Conservation (phyloP, 1,140 invertebrate genomes). For the Papilio xuthus region DNA sequence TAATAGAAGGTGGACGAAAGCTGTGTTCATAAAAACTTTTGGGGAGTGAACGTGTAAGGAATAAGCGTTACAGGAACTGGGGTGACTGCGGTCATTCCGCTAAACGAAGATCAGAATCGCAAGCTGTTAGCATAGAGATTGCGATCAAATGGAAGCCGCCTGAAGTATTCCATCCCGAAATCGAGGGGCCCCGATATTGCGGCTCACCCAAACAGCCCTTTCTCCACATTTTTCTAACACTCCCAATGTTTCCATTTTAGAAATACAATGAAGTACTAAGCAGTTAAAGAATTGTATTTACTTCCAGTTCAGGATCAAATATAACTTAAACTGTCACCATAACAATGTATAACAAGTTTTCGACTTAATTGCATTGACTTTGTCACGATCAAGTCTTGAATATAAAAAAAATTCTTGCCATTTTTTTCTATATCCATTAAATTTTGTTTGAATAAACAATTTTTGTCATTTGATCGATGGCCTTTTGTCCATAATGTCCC, state of each 20-base stretch:
- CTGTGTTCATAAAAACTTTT: slow-evolving; percentile 76
- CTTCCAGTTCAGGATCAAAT: neutral
- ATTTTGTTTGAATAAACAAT: slow-evolving; percentile 76
- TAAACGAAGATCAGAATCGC: slow-evolving; percentile 82
- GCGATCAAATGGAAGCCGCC: slow-evolving; percentile 78
- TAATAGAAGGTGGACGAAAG: slow-evolving; percentile 65
- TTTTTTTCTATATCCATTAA: slow-evolving; percentile 62
- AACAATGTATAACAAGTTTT: too few species aligned
- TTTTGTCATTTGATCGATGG: slow-evolving; percentile 80
- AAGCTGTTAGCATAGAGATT: slow-evolving; percentile 81
- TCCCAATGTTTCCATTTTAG: slow-evolving; percentile 25
- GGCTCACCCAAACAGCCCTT: slow-evolving; percentile 68
- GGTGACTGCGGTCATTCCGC: slow-evolving; percentile 80
- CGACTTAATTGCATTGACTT: too few species aligned
- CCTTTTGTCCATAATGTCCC: slow-evolving; percentile 74
- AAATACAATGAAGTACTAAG: neutral
- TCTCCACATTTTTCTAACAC: slow-evolving; percentile 67
- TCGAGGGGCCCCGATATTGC: slow-evolving; percentile 75
- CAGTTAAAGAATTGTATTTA: neutral
- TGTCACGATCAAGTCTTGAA: neutral
- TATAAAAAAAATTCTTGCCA: slow-evolving; percentile 46
- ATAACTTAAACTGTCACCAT: too few species aligned
- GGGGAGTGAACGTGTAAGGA: slow-evolving; percentile 78
- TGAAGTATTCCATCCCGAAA: slow-evolving; percentile 76
- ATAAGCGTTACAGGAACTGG: slow-evolving; percentile 74